phyloP scores from a whole-genome alignment of 2,113 vertebrate species.

The Aix galericulata region DNA sequence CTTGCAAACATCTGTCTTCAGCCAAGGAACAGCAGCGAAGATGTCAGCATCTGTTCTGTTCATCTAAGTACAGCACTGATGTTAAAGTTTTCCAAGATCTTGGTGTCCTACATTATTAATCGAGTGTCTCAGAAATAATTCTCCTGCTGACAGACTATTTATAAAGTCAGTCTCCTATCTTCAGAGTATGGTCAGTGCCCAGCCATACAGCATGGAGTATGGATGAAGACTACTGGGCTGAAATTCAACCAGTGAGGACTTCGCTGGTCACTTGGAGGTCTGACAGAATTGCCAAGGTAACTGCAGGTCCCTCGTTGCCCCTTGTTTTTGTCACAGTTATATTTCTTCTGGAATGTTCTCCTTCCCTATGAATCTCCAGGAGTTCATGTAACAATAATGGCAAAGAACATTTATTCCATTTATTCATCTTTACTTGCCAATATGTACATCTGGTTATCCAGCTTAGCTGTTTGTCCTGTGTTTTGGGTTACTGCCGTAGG shows the following conservation, averaged over 20 bases:
- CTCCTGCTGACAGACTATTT: conserved; percentile 10
- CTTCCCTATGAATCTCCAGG: neutral
- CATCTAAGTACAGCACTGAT: conserved; percentile 11
- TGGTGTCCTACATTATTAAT: conserved; percentile 58
- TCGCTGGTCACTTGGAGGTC: neutral
- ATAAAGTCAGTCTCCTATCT: neutral
- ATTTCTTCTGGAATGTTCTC: neutral
- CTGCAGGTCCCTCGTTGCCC: neutral
- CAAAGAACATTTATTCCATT: neutral
- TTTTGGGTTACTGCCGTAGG: neutral
- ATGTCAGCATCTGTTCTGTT: conserved; percentile 44
- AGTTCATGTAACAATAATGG: neutral
- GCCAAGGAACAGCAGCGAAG: conserved; percentile 45
- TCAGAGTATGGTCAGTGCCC: neutral
- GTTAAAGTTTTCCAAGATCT: conserved; percentile 29
- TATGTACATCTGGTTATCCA: neutral
- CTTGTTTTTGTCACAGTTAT: neutral
- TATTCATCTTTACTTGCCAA: neutral
- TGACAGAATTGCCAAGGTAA: neutral
- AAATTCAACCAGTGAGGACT: neutral
- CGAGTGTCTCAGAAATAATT: conserved; percentile 36
- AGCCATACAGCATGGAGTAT: neutral
- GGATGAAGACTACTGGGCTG: neutral
- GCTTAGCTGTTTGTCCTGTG: neutral
- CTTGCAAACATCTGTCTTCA: conserved; percentile 51